phyloP scores from a whole-genome alignment of 2,113 vertebrate genomes.

The Channa argus region DNA sequence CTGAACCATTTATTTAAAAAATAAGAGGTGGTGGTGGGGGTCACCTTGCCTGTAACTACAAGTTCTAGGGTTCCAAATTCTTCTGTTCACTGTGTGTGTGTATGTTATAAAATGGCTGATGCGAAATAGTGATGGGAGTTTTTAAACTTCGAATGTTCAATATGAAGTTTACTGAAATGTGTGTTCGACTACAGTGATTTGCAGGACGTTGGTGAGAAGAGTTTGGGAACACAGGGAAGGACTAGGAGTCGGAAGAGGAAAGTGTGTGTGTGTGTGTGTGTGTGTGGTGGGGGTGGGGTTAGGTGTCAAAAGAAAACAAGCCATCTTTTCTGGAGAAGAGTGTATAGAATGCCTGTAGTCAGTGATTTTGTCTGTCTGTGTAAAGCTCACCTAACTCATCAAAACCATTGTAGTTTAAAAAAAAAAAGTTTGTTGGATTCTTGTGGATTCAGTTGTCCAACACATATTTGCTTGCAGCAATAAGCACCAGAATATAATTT shows the following conservation, averaged over 20 bases:
- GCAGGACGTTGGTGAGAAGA: constrained; percentile 42
- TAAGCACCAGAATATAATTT: too few relatives aligned
- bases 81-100: constrained; percentile 12
- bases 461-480: background rate
- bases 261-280: background rate
- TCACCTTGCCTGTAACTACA: background rate
- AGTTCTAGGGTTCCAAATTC: constrained; percentile 35
- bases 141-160: background rate
- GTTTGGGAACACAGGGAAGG: constrained; percentile 13
- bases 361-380: background rate
- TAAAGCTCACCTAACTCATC: too few relatives aligned
- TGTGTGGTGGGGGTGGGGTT: background rate
- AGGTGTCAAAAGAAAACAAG: constrained; percentile 20
- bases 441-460: background rate
- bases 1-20: constrained; percentile 17
- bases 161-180: constrained; percentile 36
- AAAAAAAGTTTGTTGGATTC: background rate
- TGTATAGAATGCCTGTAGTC: constrained; percentile 20
- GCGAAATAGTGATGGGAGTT: background rate
- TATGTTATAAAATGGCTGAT: background rate
- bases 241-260: background rate
- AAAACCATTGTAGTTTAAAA: background rate
- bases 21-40: background rate
- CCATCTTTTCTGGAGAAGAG: constrained; percentile 28
- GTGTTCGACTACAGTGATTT: constrained; percentile 37